Evolutionary conservation across 2,888 invertebrate species (phyloP).

Genomic region (Seladonia tumulorum): DNA sequence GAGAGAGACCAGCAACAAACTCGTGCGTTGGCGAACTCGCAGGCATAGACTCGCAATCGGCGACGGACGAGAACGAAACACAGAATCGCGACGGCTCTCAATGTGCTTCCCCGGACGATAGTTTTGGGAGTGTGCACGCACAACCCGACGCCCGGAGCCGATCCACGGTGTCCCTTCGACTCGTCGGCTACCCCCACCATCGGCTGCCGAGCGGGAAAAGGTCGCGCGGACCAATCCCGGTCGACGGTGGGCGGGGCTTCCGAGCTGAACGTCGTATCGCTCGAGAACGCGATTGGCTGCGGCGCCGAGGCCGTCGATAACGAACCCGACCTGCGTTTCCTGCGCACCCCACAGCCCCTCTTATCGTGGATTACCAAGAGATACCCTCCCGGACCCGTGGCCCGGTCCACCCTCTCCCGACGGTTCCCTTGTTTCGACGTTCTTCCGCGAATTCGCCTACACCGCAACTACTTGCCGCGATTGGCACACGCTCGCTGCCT

Average conservation of each 20-base stretch:
- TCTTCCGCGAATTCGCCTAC: constrained; percentile 33
- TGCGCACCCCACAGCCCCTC: constrained; percentile 5
- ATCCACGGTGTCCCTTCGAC: constrained; percentile 37
- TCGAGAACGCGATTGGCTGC: constrained; percentile 56
- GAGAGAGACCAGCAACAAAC: neutral
- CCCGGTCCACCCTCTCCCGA: constrained; percentile 3
- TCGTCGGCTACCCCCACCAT: constrained; percentile 41
- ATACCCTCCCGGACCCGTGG: constrained; percentile 11
- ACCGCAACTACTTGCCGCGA: constrained; percentile 21
- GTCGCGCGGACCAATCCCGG: constrained; percentile 54
- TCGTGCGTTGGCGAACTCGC: neutral
- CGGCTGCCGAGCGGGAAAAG: neutral
- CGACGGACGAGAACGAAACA: constrained; percentile 41
- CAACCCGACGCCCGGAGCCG: constrained; percentile 47
- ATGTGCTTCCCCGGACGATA: constrained; percentile 63
- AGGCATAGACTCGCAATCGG: neutral
- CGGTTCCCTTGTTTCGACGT: constrained; percentile 35
- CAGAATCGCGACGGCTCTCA: constrained; percentile 38
- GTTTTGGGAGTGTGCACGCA: constrained; percentile 69
- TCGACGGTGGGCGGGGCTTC: constrained; percentile 40
- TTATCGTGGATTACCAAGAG: neutral
- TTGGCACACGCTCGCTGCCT: constrained; percentile 2
- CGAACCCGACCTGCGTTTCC: constrained; percentile 44
- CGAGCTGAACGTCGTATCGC: constrained; percentile 20
- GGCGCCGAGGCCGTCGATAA: constrained; percentile 57